Conservation (phyloP, 2,797 vertebrate genomes). For the Rallus crepitans region DNA sequence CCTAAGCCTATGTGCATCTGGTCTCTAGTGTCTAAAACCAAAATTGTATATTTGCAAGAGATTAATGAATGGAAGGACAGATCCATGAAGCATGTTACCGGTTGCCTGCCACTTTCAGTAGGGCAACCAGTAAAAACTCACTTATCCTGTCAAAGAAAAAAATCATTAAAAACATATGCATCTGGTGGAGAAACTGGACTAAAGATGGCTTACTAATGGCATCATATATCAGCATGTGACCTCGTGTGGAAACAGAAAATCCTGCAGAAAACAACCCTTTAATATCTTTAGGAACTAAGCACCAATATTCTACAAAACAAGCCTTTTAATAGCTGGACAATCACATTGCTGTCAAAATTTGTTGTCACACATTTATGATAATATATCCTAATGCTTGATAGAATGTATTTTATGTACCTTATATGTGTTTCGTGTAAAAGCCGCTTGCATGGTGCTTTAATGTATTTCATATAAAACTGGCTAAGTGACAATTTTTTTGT, state of each 20-base stretch:
- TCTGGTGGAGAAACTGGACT: constrained; percentile 10
- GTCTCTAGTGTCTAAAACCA: constrained; percentile 16
- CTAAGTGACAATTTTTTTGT: neutral
- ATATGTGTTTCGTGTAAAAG: neutral
- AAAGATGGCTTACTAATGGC: neutral
- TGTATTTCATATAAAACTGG: neutral
- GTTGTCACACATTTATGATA: neutral
- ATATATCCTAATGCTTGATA: neutral
- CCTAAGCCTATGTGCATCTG: neutral
- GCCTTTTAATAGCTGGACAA: neutral
- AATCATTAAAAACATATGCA: constrained; percentile 61
- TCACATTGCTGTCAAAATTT: neutral
- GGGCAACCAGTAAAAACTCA: constrained; percentile 42
- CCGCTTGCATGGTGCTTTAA: neutral
- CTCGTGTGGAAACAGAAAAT: neutral
- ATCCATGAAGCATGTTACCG: constrained; percentile 21
- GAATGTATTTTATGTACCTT: neutral
- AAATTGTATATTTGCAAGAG: constrained; percentile 8
- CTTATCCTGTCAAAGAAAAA: constrained; percentile 36
- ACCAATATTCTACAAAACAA: neutral
- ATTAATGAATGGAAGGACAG: constrained; percentile 24
- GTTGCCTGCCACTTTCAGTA: constrained; percentile 12
- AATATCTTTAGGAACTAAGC: constrained; percentile 24
- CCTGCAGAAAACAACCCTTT: neutral
- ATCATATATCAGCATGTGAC: constrained; percentile 5